phyloP scores from a whole-genome alignment of 2,797 vertebrate species.

The Enteromius argenteus region DNA sequence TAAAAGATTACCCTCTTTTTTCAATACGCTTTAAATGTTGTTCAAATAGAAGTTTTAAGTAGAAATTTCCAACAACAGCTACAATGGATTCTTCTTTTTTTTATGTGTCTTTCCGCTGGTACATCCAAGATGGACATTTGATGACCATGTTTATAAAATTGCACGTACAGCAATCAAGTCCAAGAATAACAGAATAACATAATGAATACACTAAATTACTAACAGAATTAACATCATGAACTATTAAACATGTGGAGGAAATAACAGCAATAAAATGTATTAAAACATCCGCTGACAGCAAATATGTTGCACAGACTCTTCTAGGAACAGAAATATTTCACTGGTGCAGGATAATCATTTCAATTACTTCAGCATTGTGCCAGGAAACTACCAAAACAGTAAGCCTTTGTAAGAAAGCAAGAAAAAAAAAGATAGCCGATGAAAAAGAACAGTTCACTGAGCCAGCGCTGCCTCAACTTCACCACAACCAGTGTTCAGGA shows the following conservation, averaged over 20 bases:
- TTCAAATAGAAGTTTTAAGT: neutral
- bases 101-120: neutral
- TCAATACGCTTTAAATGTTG: neutral
- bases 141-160: constrained; percentile 3
- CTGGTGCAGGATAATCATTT: constrained; percentile 49
- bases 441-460: constrained; percentile 29
- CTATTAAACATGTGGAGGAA: constrained; percentile 25
- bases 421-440: constrained; percentile 16
- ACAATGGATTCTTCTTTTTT: neutral
- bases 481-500: constrained; percentile 15
- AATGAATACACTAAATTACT: constrained; percentile 14
- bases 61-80: neutral
- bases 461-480: neutral
- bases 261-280: constrained; percentile 1
- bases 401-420: constrained; percentile 51
- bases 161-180: neutral
- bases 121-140: constrained; percentile 1
- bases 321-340: constrained; percentile 31
- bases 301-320: constrained; percentile 27
- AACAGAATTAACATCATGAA: constrained; percentile 19
- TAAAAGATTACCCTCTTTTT: neutral
- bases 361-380: constrained; percentile 56
- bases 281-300: constrained; percentile 16
- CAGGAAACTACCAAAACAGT: constrained; percentile 52
- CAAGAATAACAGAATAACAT: constrained; percentile 15